Conservation (phyloP, 2,888 invertebrate genomes). For the Taenaris catops region DNA sequence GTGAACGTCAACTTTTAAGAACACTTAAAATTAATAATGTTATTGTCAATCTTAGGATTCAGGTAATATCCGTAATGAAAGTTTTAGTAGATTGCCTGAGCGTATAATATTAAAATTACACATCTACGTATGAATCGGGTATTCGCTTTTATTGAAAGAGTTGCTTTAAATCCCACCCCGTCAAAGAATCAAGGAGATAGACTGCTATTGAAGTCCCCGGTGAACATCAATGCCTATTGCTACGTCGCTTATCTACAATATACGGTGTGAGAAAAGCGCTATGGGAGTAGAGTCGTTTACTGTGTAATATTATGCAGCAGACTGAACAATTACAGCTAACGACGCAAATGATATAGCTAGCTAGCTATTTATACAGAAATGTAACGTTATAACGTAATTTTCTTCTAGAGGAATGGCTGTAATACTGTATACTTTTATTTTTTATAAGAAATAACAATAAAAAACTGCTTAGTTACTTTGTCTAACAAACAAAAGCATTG, state of each 20-base stretch:
- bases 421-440: too few relatives aligned
- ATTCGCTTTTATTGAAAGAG: constrained; percentile 42
- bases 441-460: too few relatives aligned
- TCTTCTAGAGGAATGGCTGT: too few relatives aligned
- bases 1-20: too few relatives aligned
- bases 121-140: constrained; percentile 27
- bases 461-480: too few relatives aligned
- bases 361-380: too few relatives aligned
- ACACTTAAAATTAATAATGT: too few relatives aligned
- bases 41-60: too few relatives aligned
- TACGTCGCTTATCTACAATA: constrained; percentile 70
- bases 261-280: constrained; percentile 44
- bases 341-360: constrained; percentile 8
- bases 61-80: background rate
- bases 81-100: constrained; percentile 10
- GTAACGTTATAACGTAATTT: too few relatives aligned
- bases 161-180: constrained; percentile 63
- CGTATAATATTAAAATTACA: constrained; percentile 32
- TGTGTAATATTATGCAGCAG: constrained; percentile 54
- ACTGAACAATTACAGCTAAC: constrained; percentile 24
- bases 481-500: too few relatives aligned
- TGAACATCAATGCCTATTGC: constrained; percentile 76
- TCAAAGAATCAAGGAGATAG: constrained; percentile 64
- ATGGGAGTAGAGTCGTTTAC: constrained; percentile 43
- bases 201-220: constrained; percentile 68